A percentile compares a stretch with the other conserved stretches of the same genome.
phyloP scores from a whole-genome alignment of 2,797 vertebrate species.

The Falco cherrug region DNA sequence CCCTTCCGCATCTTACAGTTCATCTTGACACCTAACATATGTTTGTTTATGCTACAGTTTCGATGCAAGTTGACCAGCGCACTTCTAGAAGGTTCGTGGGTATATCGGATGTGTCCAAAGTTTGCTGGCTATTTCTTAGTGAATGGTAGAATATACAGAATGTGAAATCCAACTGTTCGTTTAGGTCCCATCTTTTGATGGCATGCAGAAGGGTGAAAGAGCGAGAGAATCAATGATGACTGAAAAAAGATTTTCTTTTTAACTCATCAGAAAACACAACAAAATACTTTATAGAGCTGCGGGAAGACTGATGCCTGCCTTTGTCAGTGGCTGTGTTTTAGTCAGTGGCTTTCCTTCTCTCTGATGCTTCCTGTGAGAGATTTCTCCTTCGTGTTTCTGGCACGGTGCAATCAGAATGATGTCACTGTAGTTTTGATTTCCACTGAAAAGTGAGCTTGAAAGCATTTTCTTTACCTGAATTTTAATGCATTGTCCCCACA shows the following conservation, averaged over 20 bases:
- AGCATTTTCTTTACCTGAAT: not conserved
- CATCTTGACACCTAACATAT: fast-evolving
- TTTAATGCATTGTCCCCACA: constrained; percentile 70
- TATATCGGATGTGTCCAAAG: not conserved
- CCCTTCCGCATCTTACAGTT: not conserved
- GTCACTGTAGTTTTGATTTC: not conserved
- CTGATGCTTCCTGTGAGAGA: not conserved
- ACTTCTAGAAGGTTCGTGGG: not conserved
- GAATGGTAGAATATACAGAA: not conserved
- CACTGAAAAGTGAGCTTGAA: not conserved
- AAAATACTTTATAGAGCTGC: not conserved
- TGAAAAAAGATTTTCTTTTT: not conserved
- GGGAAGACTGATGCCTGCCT: not conserved
- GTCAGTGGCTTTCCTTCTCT: not conserved
- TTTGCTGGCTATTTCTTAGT: not conserved
- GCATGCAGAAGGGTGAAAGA: not conserved
- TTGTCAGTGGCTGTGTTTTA: not conserved
- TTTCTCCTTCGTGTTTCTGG: not conserved
- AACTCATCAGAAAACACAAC: not conserved
- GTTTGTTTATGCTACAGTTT: not conserved
- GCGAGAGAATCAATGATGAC: not conserved
- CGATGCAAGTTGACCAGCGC: not conserved
- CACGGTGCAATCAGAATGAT: not conserved
- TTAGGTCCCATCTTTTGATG: not conserved
- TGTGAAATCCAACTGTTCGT: not conserved